These are phyloP conservation scores for Austrolebias charrua DNA, from an alignment of 2,797 vertebrate species.

Conservation along the genomic window DNA sequence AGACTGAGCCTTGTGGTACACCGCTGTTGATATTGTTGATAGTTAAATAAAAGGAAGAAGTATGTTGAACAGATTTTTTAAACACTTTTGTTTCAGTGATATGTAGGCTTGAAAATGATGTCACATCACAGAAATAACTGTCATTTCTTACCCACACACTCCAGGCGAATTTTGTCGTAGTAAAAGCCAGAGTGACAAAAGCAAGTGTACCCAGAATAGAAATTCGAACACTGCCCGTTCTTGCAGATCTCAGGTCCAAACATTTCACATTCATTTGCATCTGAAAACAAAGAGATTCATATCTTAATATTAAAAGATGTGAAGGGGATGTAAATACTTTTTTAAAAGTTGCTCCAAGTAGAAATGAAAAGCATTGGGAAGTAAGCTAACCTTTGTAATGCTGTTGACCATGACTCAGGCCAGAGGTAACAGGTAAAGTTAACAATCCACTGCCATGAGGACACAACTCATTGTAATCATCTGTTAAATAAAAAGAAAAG, in stretches of 20 bases:
- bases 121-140: neutral
- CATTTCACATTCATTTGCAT: slow-evolving; percentile 83
- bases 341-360: too few species aligned
- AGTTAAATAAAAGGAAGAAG: too few species aligned
- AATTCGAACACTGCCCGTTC: slow-evolving; percentile 78
- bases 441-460: slow-evolving; percentile 78
- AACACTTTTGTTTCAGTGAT: too few species aligned
- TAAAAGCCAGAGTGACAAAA: slow-evolving; percentile 79
- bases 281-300: slow-evolving; percentile 53
- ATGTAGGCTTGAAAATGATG: too few species aligned
- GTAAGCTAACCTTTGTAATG: slow-evolving; percentile 67
- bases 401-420: slow-evolving; percentile 52
- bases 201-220: slow-evolving; percentile 75
- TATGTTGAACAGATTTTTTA: too few species aligned
- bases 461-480: slow-evolving; percentile 78
- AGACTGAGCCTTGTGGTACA: too few species aligned
- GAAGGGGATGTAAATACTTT: too few species aligned
- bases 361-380: slow-evolving; percentile 4
- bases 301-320: neutral
- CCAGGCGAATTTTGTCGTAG: slow-evolving; percentile 78
- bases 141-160: slow-evolving; percentile 78
- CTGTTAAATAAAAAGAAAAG: slow-evolving; percentile 56
- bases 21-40: too few species aligned
- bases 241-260: slow-evolving; percentile 82
- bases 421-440: slow-evolving; percentile 39